phyloP scores from a whole-genome alignment of 1,140 invertebrate species.

The Caenorhabditis latens region DNA sequence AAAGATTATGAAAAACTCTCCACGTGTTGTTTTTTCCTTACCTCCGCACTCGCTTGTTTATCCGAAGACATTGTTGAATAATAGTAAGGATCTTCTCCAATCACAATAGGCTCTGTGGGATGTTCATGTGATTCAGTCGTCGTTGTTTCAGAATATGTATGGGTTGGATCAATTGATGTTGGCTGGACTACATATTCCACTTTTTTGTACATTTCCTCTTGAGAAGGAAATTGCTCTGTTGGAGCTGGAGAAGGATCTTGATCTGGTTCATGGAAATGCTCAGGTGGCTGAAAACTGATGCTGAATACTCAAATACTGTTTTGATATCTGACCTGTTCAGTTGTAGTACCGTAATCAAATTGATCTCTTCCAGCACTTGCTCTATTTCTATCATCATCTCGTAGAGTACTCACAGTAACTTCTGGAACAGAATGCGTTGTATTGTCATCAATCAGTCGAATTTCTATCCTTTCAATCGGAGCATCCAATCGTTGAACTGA shows the following conservation, averaged over 20 bases:
- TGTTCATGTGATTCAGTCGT: not conserved
- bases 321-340: not conserved
- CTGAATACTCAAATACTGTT: not conserved
- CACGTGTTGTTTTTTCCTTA: not conserved
- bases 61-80: not conserved
- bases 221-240: not conserved
- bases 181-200: conserved; percentile 24
- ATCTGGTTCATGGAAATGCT: conserved; percentile 22
- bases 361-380: not conserved
- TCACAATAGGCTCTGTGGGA: not conserved
- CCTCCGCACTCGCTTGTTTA: conserved; percentile 9
- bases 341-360: not conserved
- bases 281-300: not conserved
- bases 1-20: too few relatives aligned
- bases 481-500: conserved; percentile 61
- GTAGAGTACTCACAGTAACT: not conserved
- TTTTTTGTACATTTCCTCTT: conserved; percentile 38
- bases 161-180: not conserved
- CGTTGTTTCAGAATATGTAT: too few relatives aligned
- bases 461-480: conserved; percentile 64
- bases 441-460: conserved; percentile 62
- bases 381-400: not conserved
- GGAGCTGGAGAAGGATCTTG: conserved; percentile 28
- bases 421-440: conserved; percentile 14
- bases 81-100: conserved; percentile 25